These are phyloP conservation scores for Hirtodrosophila confusa DNA, from an alignment of 2,888 invertebrate species.

Conservation along the genomic window DNA sequence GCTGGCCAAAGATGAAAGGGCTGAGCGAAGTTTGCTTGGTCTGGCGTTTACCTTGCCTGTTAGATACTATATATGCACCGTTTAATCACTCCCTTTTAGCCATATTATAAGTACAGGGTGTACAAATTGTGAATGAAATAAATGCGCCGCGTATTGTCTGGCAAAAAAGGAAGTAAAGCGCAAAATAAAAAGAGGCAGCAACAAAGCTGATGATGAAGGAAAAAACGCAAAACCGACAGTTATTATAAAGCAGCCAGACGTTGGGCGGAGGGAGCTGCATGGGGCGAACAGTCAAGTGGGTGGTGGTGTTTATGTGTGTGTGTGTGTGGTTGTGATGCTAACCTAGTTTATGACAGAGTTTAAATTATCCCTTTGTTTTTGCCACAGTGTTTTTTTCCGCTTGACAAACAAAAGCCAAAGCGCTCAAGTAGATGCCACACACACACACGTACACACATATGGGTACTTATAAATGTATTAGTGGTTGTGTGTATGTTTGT, in stretches of 20 bases:
- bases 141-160: constrained; percentile 58
- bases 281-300: constrained; percentile 32
- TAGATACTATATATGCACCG: no score
- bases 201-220: constrained; percentile 64
- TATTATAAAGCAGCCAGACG: constrained; percentile 66
- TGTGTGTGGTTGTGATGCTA: constrained; percentile 60
- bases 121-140: constrained; percentile 47
- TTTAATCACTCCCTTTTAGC: no score
- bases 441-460: constrained; percentile 17
- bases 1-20: no score
- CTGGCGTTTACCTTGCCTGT: no score
- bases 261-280: background rate
- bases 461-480: constrained; percentile 46
- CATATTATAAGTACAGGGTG: no score
- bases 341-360: constrained; percentile 78
- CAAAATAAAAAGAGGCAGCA: constrained; percentile 28
- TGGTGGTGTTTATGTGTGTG: constrained; percentile 11
- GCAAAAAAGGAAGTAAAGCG: constrained; percentile 49
- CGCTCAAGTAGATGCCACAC: constrained; percentile 50
- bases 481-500: constrained; percentile 48
- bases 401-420: constrained; percentile 61
- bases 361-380: constrained; percentile 78
- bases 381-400: constrained; percentile 68
- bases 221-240: constrained; percentile 69
- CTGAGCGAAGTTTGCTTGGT: no score